A percentile compares a stretch with the other conserved stretches of the same genome.
Conservation (phyloP, 2,113 vertebrate species). For the Bubo blakistoni region DNA sequence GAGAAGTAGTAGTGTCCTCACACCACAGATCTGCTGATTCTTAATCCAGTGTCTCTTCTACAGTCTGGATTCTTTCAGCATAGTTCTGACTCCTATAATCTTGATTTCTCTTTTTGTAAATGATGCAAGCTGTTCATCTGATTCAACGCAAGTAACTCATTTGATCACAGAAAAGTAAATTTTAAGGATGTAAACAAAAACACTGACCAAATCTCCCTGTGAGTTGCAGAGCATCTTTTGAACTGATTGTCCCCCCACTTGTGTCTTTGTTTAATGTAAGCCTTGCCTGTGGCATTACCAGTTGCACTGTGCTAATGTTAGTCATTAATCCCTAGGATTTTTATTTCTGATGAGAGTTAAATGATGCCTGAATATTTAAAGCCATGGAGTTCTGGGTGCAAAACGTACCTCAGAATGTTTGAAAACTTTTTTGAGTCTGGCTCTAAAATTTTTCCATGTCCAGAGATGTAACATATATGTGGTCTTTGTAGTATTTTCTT, state of each 20-base stretch:
- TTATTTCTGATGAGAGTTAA: not conserved
- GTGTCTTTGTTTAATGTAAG: not conserved
- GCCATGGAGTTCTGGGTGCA: not conserved
- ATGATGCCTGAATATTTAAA: not conserved
- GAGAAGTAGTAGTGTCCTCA: not conserved
- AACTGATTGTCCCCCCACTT: not conserved
- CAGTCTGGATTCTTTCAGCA: not conserved
- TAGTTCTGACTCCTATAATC: not conserved
- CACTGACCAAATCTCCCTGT: not conserved
- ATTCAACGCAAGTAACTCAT: not conserved
- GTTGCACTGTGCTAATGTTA: not conserved
- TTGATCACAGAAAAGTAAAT: not conserved
- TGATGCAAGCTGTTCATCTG: not conserved
- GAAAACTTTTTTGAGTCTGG: not conserved
- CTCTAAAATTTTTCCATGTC: not conserved
- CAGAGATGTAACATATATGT: not conserved
- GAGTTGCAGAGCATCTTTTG: not conserved
- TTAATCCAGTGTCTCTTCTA: not conserved
- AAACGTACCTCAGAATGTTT: not conserved
- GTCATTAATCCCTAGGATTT: not conserved
- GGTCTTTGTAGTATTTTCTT: not conserved
- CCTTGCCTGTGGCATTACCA: not conserved
- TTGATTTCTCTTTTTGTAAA: not conserved
- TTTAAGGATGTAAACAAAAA: not conserved
- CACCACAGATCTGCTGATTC: not conserved